A percentile compares a stretch with the other conserved stretches of the same genome.
Conservation (phyloP, 2,113 vertebrate genomes). For the Globicephala melas region DNA sequence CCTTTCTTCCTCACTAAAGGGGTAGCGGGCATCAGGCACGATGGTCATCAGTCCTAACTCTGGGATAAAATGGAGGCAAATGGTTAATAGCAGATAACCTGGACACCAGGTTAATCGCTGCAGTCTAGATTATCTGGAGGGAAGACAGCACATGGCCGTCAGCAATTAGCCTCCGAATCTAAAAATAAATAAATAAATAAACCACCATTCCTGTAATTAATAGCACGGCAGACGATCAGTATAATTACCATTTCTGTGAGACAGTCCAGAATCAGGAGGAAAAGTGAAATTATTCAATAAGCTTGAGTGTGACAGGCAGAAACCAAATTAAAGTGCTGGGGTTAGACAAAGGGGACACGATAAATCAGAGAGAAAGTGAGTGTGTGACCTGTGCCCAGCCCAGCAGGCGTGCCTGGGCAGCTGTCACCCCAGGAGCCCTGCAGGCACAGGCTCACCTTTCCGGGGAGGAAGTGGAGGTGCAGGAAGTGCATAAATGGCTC, state of each 20-base stretch:
- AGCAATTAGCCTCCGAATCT: slow-evolving; percentile 70
- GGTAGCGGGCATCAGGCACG: neutral
- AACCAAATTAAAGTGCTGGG: slow-evolving; percentile 41
- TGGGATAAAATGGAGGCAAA: slow-evolving; percentile 43
- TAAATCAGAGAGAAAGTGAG: neutral
- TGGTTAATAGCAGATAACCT: slow-evolving; percentile 48
- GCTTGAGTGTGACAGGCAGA: slow-evolving; percentile 47
- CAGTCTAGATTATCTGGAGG: slow-evolving; percentile 58
- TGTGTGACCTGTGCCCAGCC: neutral
- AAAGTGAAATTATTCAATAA: slow-evolving; percentile 63
- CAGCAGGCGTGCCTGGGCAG: neutral
- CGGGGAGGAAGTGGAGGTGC: neutral
- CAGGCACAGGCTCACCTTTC: slow-evolving; percentile 51
- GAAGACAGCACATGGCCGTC: slow-evolving; percentile 52
- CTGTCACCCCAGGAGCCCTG: neutral
- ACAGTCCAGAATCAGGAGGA: slow-evolving; percentile 19
- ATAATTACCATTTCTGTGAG: slow-evolving; percentile 67
- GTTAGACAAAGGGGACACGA: neutral
- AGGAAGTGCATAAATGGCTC: slow-evolving; percentile 52
- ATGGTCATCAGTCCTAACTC: neutral
- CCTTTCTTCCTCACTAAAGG: neutral
- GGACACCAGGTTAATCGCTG: slow-evolving; percentile 61
- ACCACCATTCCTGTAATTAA: slow-evolving; percentile 73
- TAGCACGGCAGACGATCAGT: slow-evolving; percentile 51
- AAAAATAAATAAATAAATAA: neutral